Evolutionary conservation across 2,888 invertebrate species (phyloP), one percentile per base, ranked within the genome.

Genomic region (Callimorpha dominula): DNA sequence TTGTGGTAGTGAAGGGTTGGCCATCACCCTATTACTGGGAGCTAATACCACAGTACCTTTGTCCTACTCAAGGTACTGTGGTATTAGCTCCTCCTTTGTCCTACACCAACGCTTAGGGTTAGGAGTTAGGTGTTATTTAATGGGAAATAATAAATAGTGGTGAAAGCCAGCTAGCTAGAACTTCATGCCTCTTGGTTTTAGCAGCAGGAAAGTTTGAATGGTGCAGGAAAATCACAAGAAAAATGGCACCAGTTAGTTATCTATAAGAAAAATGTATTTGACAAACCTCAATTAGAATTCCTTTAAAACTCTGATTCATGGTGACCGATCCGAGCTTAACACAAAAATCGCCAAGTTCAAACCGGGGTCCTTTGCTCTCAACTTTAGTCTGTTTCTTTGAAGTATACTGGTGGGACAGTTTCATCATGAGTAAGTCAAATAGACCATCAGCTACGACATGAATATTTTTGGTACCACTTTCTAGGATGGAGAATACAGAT

Each of bases 321-420:
- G 98, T 98, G 0, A 99, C 99, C 20, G 98, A 98, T 2, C 99
- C 99, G 0, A 99, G 96, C 92, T 99, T 99, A 6, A 99, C 97
- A 80, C 98, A 97, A 91, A 99, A 99, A 89, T 99, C 99, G 0
- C 98, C 98, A 80, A 97, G 97, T 96, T 98, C 98, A 92, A 97
- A 98, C 81, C 98, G 95, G 0, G 98, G 97, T 0, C 99, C 99
- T 91, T 99, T 98, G 5, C 98, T 97, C 91, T 99, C 99, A 70
- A 98, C 97, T 89, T 98, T 98, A 0, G 98, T 98, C 87, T 98
- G 98, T 88, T 99, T 99, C 91, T 99, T 99, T 4, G 98, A 98
- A 0, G 98, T 97, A 88, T 99, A 99, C 81, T 98, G 97, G 68
- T 97, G 97, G 0, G 97, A 97, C 92, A 99, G 96, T 92, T 99